A percentile compares a stretch with the other conserved stretches of the same genome.
Conservation (phyloP, 2,113 vertebrate genomes). For the Bubo bubo region DNA sequence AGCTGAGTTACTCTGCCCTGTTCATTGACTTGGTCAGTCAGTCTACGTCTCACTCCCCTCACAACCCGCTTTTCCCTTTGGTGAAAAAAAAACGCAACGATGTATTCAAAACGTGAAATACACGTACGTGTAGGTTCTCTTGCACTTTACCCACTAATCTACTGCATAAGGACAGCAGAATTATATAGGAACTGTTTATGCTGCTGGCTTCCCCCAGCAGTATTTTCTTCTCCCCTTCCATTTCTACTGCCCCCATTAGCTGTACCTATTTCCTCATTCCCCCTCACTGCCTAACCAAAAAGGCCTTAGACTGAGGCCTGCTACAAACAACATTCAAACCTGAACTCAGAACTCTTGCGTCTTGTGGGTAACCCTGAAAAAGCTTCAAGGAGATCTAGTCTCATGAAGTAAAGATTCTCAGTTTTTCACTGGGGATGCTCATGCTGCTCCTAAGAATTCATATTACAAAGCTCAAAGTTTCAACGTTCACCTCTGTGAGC, state of each 20-base stretch:
- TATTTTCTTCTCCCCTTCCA: not conserved
- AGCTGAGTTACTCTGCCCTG: not conserved
- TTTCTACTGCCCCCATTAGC: not conserved
- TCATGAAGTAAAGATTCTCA: not conserved
- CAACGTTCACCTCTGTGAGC: not conserved
- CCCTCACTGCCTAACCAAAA: not conserved
- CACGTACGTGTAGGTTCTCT: not conserved
- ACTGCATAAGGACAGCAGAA: not conserved
- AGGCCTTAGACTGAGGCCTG: not conserved
- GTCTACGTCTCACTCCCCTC: too few relatives aligned
- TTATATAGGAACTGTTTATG: not conserved
- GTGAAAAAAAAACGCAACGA: not conserved
- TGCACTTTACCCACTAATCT: not conserved
- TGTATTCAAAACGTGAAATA: not conserved
- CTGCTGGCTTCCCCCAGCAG: not conserved
- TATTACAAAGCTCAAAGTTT: not conserved
- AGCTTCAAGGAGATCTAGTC: not conserved
- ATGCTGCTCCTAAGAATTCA: not conserved
- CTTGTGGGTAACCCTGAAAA: not conserved
- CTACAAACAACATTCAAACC: not conserved
- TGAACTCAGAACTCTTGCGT: not conserved
- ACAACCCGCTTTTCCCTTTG: not conserved
- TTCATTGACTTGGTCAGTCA: not conserved
- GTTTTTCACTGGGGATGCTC: not conserved
- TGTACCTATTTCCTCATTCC: not conserved